Conservation (phyloP, 1,140 invertebrate genomes). For the Neotoxoptera formosana region DNA sequence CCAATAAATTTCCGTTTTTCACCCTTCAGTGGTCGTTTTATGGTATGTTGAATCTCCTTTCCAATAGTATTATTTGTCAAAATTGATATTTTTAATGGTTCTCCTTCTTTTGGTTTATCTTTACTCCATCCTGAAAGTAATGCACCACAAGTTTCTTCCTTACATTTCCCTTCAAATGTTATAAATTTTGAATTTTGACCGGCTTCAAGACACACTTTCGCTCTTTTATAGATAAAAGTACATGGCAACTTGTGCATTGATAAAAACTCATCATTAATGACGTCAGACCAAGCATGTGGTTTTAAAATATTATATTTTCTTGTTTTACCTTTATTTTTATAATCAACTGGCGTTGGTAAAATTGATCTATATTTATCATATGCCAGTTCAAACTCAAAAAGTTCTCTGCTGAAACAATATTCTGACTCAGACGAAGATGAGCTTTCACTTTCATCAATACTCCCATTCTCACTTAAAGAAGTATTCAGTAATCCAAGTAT, state of each 20-base stretch:
- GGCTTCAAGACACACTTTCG: neutral
- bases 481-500: too few species aligned
- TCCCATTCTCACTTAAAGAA: neutral
- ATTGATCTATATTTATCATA: neutral
- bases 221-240: neutral
- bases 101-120: neutral
- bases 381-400: neutral
- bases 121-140: neutral
- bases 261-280: neutral
- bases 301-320: neutral
- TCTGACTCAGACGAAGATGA: neutral
- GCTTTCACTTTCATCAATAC: neutral
- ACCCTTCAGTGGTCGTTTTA: neutral
- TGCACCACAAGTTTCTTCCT: neutral
- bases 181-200: neutral
- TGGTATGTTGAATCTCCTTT: neutral
- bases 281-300: conserved; percentile 3
- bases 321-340: neutral
- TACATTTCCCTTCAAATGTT: neutral
- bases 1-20: neutral
- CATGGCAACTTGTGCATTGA: neutral
- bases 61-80: neutral
- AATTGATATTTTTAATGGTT: neutral
- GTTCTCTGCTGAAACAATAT: neutral
- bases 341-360: neutral